Conservation (phyloP, 2,888 invertebrate genomes). For the Labia minor region DNA sequence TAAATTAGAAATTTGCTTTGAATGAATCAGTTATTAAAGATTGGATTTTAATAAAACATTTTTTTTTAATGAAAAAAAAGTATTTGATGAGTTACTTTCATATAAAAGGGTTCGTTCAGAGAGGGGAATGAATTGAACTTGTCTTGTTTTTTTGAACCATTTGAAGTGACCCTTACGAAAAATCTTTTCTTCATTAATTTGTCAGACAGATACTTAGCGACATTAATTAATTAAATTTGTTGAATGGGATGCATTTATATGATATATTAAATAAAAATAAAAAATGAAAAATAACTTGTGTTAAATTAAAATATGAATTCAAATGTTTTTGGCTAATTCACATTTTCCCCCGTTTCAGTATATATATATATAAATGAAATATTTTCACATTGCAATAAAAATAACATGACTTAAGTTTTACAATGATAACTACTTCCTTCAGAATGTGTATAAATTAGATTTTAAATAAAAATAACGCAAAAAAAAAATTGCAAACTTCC, state of each 20-base stretch:
- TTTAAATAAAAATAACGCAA: no score
- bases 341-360: no score
- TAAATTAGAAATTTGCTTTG: conserved; percentile 5
- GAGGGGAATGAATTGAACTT: not conserved
- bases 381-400: no score
- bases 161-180: not conserved
- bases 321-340: no score
- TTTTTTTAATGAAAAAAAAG: conserved; percentile 3
- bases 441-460: no score
- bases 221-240: not conserved
- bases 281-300: no score
- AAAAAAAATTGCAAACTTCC: no score
- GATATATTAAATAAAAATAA: not conserved
- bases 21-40: not conserved
- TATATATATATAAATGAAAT: no score
- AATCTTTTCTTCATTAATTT: not conserved
- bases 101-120: not conserved
- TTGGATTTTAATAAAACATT: not conserved
- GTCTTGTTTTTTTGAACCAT: not conserved
- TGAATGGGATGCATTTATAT: not conserved
- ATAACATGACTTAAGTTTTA: no score
- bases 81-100: conserved; percentile 4
- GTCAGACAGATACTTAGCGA: not conserved
- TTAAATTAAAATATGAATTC: no score
- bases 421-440: no score